Conservation (phyloP, 1,140 invertebrate genomes). For the Pseudoatta argentina region DNA sequence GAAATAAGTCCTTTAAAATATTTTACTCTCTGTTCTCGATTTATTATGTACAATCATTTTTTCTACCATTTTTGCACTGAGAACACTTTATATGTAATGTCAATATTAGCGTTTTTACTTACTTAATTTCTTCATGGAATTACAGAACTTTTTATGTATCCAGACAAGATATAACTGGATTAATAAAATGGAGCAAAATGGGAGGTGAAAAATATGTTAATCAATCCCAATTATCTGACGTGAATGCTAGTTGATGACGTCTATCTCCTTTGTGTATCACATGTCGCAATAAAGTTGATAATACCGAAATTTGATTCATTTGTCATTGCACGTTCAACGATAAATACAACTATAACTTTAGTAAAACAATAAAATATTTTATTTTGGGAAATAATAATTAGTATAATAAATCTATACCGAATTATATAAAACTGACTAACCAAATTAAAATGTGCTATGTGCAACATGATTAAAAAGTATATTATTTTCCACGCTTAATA, state of each 20-base stretch:
- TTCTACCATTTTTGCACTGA: background rate
- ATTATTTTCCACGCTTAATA: constrained; percentile 76
- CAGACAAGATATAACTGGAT: constrained; percentile 17
- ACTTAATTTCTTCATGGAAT: constrained; percentile 6
- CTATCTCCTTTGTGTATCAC: background rate
- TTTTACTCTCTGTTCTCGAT: constrained; percentile 31
- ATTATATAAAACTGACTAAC: constrained; percentile 14
- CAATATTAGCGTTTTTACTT: background rate
- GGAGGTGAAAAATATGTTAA: background rate
- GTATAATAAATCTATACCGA: constrained; percentile 18
- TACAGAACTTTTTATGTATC: constrained; percentile 35
- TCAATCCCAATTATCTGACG: constrained; percentile 25
- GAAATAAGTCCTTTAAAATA: background rate
- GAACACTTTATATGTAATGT: background rate
- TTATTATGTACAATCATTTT: constrained; percentile 50
- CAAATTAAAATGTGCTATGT: constrained; percentile 80
- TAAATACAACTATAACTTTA: constrained; percentile 4
- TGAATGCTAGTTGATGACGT: background rate
- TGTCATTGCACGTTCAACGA: constrained; percentile 30
- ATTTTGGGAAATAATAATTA: constrained; percentile 34
- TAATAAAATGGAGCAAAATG: constrained; percentile 5
- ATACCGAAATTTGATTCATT: constrained; percentile 35
- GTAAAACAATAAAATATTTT: background rate
- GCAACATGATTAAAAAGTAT: constrained; percentile 78
- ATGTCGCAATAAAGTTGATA: constrained; percentile 27